Percentiles rank a stretch among this genome's conserved stretches.
phyloP scores from a whole-genome alignment of 2,888 invertebrate species.

The Cantharis rustica region DNA sequence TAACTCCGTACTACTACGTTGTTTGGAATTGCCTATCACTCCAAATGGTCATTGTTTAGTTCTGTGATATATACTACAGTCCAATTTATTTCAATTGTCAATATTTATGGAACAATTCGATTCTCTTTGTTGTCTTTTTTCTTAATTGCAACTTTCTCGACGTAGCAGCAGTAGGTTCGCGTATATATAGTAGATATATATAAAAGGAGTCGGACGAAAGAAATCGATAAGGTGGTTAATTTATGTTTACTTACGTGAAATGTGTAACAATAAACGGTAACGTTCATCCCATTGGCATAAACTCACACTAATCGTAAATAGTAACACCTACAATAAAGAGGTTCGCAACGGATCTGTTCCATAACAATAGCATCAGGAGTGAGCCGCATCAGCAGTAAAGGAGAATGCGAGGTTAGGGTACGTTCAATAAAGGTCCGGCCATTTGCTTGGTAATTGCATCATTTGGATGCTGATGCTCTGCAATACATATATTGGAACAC shows the following conservation, averaged over 20 bases:
- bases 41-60: conserved; percentile 38
- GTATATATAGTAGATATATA: background rate
- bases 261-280: conserved; percentile 30
- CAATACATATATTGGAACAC: conserved; percentile 54
- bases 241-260: conserved; percentile 25
- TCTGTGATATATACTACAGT: conserved; percentile 32
- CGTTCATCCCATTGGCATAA: conserved; percentile 38
- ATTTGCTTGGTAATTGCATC: conserved; percentile 56
- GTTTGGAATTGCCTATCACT: conserved; percentile 39
- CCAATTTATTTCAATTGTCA: conserved; percentile 29
- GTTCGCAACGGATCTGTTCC: conserved; percentile 39
- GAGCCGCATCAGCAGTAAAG: conserved; percentile 39
- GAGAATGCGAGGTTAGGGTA: conserved; percentile 36
- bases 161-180: background rate
- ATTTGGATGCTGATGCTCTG: conserved; percentile 57
- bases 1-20: conserved; percentile 38
- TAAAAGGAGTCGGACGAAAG: background rate
- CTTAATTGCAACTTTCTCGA: background rate
- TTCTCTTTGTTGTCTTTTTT: background rate
- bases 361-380: conserved; percentile 44
- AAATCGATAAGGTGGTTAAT: conserved; percentile 9
- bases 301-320: conserved; percentile 41
- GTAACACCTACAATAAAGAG: conserved; percentile 43
- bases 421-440: conserved; percentile 46
- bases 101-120: conserved; percentile 14